Percentiles rank a stretch among this genome's conserved stretches.
These are phyloP conservation scores for Catharus bicknelli DNA, from an alignment of 2,113 vertebrate genomes.

Conservation along the genomic window DNA sequence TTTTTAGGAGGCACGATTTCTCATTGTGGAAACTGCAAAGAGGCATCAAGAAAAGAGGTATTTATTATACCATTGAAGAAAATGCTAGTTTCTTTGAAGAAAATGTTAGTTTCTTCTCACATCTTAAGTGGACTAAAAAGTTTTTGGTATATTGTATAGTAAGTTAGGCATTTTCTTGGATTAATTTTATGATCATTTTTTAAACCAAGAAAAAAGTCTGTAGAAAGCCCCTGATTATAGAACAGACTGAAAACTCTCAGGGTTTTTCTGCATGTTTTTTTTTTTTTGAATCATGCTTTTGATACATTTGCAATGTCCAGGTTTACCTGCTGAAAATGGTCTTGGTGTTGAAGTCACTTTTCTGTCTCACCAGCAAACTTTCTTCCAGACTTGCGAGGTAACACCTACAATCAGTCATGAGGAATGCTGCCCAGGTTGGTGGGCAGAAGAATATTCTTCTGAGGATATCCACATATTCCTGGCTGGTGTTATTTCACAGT, in stretches of 20 bases:
- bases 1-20: not conserved
- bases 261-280: not conserved
- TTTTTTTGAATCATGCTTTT: not conserved
- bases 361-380: not conserved
- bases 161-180: not conserved
- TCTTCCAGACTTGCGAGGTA: not conserved
- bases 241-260: not conserved
- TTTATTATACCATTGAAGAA: not conserved
- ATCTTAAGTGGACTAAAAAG: not conserved
- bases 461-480: not conserved
- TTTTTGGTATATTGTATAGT: not conserved
- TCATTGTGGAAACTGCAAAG: not conserved
- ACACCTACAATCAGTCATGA: not conserved
- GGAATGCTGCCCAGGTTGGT: rapidly evolving
- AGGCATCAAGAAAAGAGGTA: not conserved
- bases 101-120: not conserved
- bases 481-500: not conserved
- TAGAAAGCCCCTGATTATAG: not conserved
- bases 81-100: not conserved
- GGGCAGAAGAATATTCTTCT: not conserved
- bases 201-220: not conserved
- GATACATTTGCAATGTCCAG: not conserved
- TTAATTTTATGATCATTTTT: not conserved
- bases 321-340: not conserved
- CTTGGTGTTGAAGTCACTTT: not conserved